phyloP scores from a whole-genome alignment of 2,888 invertebrate genomes.

The Drosophila pseudotakahashii region DNA sequence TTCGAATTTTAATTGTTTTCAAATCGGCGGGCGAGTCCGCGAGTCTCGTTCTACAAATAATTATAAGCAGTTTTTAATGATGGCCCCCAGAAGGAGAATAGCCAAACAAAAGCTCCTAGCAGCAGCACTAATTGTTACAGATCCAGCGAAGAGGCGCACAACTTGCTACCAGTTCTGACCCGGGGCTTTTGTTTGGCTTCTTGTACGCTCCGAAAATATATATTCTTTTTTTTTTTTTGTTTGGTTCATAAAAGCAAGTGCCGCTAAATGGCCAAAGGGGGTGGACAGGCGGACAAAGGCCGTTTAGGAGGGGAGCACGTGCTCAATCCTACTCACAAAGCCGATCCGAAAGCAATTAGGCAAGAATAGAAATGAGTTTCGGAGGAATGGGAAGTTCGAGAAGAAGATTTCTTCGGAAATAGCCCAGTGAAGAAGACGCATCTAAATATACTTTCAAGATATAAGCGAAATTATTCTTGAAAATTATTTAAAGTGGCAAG shows the following conservation, averaged over 20 bases:
- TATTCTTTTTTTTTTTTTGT: slow-evolving; percentile 6
- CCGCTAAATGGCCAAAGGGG: slow-evolving; percentile 71
- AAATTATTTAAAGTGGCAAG: background rate
- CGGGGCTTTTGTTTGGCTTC: slow-evolving; percentile 47
- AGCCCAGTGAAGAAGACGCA: slow-evolving; percentile 2
- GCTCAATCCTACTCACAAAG: slow-evolving; percentile 48
- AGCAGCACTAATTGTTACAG: slow-evolving; percentile 79
- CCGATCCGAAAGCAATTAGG: slow-evolving; percentile 42
- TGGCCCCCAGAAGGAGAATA: slow-evolving; percentile 42
- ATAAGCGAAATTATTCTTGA: slow-evolving; percentile 9
- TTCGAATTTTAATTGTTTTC: slow-evolving; percentile 77
- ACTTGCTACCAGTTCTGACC: slow-evolving; percentile 74
- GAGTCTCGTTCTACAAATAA: slow-evolving; percentile 75
- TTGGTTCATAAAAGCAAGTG: slow-evolving; percentile 68
- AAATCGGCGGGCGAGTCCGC: slow-evolving; percentile 73
- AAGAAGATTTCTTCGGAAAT: slow-evolving; percentile 7
- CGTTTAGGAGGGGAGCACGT: slow-evolving; percentile 23
- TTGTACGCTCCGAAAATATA: slow-evolving; percentile 20
- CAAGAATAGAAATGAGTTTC: slow-evolving; percentile 7
- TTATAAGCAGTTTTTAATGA: slow-evolving; percentile 79
- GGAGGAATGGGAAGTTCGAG: background rate
- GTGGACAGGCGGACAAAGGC: slow-evolving; percentile 37
- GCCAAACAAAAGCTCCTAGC: slow-evolving; percentile 66
- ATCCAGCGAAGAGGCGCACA: slow-evolving; percentile 72
- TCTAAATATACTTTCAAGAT: slow-evolving; percentile 11